A percentile compares a stretch with the other conserved stretches of the same genome.
These are phyloP conservation scores for Cosmia trapezina DNA, from an alignment of 2,888 invertebrate genomes.

Conservation along the genomic window DNA sequence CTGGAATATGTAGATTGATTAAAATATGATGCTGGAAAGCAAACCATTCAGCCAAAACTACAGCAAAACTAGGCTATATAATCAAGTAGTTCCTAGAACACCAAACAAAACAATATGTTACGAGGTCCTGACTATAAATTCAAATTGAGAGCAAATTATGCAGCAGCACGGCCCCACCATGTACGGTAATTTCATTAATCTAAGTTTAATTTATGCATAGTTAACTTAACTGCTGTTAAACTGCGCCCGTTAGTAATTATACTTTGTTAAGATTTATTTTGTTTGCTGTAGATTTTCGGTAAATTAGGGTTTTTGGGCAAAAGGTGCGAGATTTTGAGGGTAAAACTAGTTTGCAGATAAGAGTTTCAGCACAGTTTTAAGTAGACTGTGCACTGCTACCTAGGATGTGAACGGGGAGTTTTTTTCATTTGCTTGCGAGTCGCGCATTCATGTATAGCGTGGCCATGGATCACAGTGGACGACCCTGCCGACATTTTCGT, in stretches of 20 bases:
- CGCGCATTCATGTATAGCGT: no score
- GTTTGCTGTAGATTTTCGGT: constrained; percentile 47
- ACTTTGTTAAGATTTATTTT: constrained; percentile 55
- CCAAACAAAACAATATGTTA: constrained; percentile 58
- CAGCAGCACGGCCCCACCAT: constrained; percentile 66
- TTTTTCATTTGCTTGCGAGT: neutral
- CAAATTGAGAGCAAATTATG: constrained; percentile 74
- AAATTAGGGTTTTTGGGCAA: constrained; percentile 42
- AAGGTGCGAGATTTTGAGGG: constrained; percentile 27
- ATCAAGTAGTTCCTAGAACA: constrained; percentile 29
- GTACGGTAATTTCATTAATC: constrained; percentile 76
- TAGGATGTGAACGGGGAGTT: no score
- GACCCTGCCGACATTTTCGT: neutral
- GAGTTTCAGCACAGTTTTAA: constrained; percentile 3
- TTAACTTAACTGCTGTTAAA: constrained; percentile 66
- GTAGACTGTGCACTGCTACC: neutral
- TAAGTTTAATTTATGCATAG: constrained; percentile 75
- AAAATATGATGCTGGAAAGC: constrained; percentile 6
- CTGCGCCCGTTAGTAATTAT: constrained; percentile 60
- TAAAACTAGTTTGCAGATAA: constrained; percentile 23
- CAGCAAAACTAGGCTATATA: constrained; percentile 30
- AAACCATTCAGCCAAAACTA: neutral
- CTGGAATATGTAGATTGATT: constrained; percentile 1
- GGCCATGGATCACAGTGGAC: no score
- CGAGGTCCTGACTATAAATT: constrained; percentile 67